These are phyloP conservation scores for Synanthedon myopaeformis DNA, from an alignment of 2,888 invertebrate genomes.

Conservation along the genomic window DNA sequence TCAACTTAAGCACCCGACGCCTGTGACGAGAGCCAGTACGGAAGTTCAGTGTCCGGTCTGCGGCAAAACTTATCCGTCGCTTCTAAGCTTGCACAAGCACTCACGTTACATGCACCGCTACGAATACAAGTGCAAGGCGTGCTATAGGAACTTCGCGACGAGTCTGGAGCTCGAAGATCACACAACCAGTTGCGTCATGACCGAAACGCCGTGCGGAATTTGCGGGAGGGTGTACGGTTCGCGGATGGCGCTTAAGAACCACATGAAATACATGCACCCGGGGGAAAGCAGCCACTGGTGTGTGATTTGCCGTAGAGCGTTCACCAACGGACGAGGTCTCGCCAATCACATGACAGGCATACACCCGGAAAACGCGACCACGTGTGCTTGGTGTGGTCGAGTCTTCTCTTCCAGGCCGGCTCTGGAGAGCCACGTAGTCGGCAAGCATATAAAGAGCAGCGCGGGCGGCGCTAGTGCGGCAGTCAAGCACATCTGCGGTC, in stretches of 20 bases:
- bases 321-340: slow-evolving; percentile 25
- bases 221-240: slow-evolving; percentile 37
- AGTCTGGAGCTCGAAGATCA: slow-evolving; percentile 15
- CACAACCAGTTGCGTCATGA: neutral
- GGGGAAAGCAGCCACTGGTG: slow-evolving; percentile 25
- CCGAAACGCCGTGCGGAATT: slow-evolving; percentile 20
- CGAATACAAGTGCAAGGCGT: slow-evolving; percentile 31
- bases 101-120: slow-evolving; percentile 39
- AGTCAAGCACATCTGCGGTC: too few relatives aligned
- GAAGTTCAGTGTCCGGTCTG: slow-evolving; percentile 30
- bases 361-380: slow-evolving; percentile 28
- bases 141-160: slow-evolving; percentile 34
- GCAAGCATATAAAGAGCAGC: slow-evolving; percentile 21
- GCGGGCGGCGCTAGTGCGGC: too few relatives aligned
- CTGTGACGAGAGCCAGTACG: slow-evolving; percentile 7
- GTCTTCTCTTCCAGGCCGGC: slow-evolving; percentile 24
- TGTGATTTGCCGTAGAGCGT: slow-evolving; percentile 30
- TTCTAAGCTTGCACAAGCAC: slow-evolving; percentile 42
- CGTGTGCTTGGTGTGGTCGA: slow-evolving; percentile 25
- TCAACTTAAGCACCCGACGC: slow-evolving; percentile 36
- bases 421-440: slow-evolving; percentile 32
- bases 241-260: slow-evolving; percentile 32
- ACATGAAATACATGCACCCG: slow-evolving; percentile 41
- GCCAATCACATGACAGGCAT: slow-evolving; percentile 31
- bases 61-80: slow-evolving; percentile 39